Evolutionary conservation across 1,140 invertebrate genomes (phyloP).

Genomic region (Drosophila obscura): DNA sequence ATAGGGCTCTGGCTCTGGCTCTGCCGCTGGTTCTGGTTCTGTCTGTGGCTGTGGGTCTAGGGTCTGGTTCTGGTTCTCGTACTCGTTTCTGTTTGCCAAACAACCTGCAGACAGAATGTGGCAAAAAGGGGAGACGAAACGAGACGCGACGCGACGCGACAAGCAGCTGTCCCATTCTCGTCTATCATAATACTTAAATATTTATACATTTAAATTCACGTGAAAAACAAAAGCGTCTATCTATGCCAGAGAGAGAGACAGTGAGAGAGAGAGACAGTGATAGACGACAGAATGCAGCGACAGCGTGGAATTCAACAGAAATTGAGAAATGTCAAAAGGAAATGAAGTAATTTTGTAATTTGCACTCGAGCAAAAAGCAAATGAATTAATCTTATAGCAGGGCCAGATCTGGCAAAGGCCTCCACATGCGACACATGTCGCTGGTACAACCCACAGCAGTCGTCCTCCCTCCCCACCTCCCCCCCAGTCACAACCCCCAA

Average conservation of each 20-base stretch:
- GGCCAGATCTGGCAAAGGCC: conserved; percentile 17
- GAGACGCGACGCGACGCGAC: conserved; percentile 23
- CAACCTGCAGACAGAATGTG: conserved; percentile 36
- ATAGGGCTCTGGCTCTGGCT: conserved; percentile 3
- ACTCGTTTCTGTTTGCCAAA: conserved; percentile 56
- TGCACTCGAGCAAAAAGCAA: conserved; percentile 77
- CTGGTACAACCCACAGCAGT: not conserved
- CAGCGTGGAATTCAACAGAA: conserved; percentile 63
- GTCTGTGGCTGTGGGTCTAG: conserved; percentile 15
- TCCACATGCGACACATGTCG: conserved; percentile 34
- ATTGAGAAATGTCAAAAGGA: conserved; percentile 77
- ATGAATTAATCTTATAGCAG: conserved; percentile 74
- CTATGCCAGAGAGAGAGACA: not conserved
- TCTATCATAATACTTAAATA: conserved; percentile 78
- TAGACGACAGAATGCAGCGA: conserved; percentile 44
- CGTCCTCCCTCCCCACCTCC: too few relatives aligned
- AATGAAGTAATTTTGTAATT: conserved; percentile 81
- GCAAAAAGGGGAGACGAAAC: conserved; percentile 22
- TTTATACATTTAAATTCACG: conserved; percentile 81
- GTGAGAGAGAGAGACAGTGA: not conserved
- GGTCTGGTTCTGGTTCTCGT: conserved; percentile 28
- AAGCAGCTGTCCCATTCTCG: conserved; percentile 47
- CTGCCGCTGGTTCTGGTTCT: not conserved
- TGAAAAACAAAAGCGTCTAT: conserved; percentile 75
- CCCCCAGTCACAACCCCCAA: not conserved